Percentiles rank a stretch among this genome's conserved stretches.
Conservation (phyloP, 2,113 vertebrate species). For the Climacteris rufus region DNA sequence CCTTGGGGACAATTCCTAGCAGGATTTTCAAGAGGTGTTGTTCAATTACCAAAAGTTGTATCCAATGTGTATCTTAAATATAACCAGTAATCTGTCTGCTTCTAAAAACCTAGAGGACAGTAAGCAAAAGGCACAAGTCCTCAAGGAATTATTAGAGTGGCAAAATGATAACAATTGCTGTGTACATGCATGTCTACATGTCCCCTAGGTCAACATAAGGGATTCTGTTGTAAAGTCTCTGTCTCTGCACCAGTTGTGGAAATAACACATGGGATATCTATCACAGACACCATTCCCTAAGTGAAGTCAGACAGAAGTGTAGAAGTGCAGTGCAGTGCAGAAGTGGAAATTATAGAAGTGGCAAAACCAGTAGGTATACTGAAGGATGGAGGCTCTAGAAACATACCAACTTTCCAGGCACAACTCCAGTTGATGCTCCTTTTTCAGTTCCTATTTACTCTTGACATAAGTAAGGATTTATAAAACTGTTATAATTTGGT, state of each 20-base stretch:
- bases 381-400: not conserved
- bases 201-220: not conserved
- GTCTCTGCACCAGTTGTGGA: not conserved
- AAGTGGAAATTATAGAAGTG: not conserved
- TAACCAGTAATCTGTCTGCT: slow-evolving; percentile 25
- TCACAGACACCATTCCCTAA: not conserved
- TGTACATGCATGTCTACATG: not conserved
- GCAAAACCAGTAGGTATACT: not conserved
- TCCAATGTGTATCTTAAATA: slow-evolving; percentile 62
- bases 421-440: not conserved
- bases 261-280: not conserved
- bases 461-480: not conserved
- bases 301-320: no score
- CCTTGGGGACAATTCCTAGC: slow-evolving; percentile 76
- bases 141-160: not conserved
- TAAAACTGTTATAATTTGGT: not conserved
- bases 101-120: slow-evolving; percentile 20
- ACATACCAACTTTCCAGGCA: not conserved
- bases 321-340: no score
- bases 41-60: slow-evolving; percentile 73
- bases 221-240: not conserved
- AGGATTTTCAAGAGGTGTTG: slow-evolving; percentile 71
- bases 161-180: not conserved
- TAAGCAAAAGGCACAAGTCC: slow-evolving; percentile 36
- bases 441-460: not conserved